Evolutionary conservation across 2,888 invertebrate species (phyloP), one percentile per base, ranked within the genome.

Genomic region (Mayetiola destructor): DNA sequence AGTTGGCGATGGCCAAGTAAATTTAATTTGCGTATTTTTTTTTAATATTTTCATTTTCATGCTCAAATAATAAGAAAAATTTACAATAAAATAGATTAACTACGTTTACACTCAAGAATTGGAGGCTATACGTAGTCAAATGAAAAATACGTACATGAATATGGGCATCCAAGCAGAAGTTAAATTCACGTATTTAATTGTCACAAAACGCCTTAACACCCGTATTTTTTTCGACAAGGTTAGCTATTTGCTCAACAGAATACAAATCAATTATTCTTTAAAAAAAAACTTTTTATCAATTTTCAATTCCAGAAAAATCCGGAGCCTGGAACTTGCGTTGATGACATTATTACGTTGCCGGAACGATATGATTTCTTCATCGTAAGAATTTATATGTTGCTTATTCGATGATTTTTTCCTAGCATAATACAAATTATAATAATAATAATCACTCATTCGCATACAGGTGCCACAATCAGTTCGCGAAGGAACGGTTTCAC

Each of bases 201-300:
- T 96, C 0, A 87, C 91, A 0, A 97, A 97, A 66, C 77, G 91
- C 3, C 86, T 95, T 14, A 94, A 86, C 63, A 84, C 87, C 0
- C 75, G 88, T 1, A 74, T 88, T 35, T 89, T 89, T 67, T 63
- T 74, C n/a, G 68, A 69, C 3, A n/a, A n/a, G n/a, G n/a, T n/a
- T n/a, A n/a, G n/a, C n/a, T n/a, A n/a, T n/a, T 0, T 94, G 96
- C 0, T 87, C 90, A 0, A 96, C 96, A 66, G 77, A 91, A 3
- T 86, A 95, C n/a, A 93, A 86, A 63, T 84, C 86, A 0, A 75
- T 88, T 1, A 74, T 88, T 35, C 88, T 89, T 67, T 60, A 61
- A 0, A 63, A 74, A 16, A 68, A 69, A 3, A 70, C 69, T 0
- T 65, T 67, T 0, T 67, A 69, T n/a, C n/a, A n/a, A n/a, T n/a